These are phyloP conservation scores for Mesoclemmys tuberculata DNA, from an alignment of 2,113 vertebrate genomes.

Conservation along the genomic window DNA sequence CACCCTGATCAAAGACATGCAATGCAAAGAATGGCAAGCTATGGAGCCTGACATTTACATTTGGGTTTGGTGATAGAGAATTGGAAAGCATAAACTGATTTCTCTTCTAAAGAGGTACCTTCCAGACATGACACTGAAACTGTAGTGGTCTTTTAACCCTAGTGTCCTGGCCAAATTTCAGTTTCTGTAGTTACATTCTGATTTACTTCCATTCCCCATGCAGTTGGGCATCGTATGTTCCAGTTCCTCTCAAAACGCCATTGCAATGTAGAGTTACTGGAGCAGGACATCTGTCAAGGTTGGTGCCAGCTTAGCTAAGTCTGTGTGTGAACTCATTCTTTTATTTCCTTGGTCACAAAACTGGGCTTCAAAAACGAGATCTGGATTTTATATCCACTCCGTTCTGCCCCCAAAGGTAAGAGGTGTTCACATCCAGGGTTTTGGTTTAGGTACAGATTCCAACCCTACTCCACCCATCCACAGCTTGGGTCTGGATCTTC, in stretches of 20 bases:
- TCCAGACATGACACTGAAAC: neutral
- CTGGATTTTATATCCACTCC: rapidly evolving
- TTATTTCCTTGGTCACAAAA: neutral
- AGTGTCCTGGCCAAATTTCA: neutral
- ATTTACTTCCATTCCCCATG: neutral
- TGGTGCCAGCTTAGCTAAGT: neutral
- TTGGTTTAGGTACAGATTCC: neutral
- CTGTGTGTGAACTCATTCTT: neutral
- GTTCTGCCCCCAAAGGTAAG: neutral
- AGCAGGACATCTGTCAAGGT: neutral
- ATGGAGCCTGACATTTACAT: constrained; percentile 31
- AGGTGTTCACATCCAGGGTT: neutral
- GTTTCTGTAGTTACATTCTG: rapidly evolving
- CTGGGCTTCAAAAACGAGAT: neutral
- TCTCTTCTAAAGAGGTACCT: constrained; percentile 40
- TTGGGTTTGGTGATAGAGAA: neutral
- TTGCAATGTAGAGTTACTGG: neutral
- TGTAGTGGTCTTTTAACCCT: neutral
- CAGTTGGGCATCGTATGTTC: rapidly evolving
- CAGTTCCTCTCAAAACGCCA: neutral
- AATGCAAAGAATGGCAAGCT: neutral
- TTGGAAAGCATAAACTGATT: constrained; percentile 29
- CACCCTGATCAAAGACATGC: neutral
- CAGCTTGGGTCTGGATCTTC: neutral
- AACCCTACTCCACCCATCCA: neutral